Evolutionary conservation across 2,888 invertebrate genomes (phyloP).

Genomic region (Macaria liturata): DNA sequence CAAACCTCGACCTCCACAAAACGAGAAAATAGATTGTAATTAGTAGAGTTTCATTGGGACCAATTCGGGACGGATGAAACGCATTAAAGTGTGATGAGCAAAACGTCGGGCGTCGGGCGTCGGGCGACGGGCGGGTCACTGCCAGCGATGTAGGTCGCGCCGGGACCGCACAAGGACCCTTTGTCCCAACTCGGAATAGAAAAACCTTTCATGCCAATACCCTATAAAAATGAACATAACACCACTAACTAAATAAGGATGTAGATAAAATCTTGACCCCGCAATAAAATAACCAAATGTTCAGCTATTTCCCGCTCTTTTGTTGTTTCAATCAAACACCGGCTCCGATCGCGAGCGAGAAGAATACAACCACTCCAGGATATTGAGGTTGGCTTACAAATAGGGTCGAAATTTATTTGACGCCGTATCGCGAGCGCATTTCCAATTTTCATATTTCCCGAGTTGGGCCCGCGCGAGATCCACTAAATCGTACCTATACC

Average conservation of each 20-base stretch:
- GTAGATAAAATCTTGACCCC: slow-evolving; percentile 34
- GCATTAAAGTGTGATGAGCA: slow-evolving; percentile 61
- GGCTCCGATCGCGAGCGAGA: slow-evolving; percentile 39
- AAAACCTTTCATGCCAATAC: slow-evolving; percentile 32
- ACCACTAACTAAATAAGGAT: slow-evolving; percentile 30
- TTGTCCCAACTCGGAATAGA: slow-evolving; percentile 43
- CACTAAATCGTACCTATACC: slow-evolving; percentile 63
- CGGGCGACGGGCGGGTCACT: slow-evolving; percentile 37
- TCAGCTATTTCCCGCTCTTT: slow-evolving; percentile 31
- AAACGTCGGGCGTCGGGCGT: slow-evolving; percentile 38
- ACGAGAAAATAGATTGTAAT: slow-evolving; percentile 57
- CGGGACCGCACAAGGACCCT: slow-evolving; percentile 40
- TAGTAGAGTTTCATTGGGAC: slow-evolving; percentile 51
- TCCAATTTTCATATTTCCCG: slow-evolving; percentile 81
- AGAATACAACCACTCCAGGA: slow-evolving; percentile 45
- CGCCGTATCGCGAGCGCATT: slow-evolving; percentile 60
- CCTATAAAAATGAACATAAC: slow-evolving; percentile 32
- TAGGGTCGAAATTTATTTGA: slow-evolving; percentile 71
- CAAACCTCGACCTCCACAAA: slow-evolving; percentile 31
- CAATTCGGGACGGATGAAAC: slow-evolving; percentile 47
- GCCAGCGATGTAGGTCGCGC: slow-evolving; percentile 47
- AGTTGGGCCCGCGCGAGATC: slow-evolving; percentile 51
- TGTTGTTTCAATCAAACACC: slow-evolving; percentile 45
- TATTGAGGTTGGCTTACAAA: slow-evolving; percentile 64
- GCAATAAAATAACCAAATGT: slow-evolving; percentile 35